A percentile compares a stretch with the other conserved stretches of the same genome.
These are phyloP conservation scores for Mobula birostris DNA, from an alignment of 2,113 vertebrate species.

Conservation along the genomic window DNA sequence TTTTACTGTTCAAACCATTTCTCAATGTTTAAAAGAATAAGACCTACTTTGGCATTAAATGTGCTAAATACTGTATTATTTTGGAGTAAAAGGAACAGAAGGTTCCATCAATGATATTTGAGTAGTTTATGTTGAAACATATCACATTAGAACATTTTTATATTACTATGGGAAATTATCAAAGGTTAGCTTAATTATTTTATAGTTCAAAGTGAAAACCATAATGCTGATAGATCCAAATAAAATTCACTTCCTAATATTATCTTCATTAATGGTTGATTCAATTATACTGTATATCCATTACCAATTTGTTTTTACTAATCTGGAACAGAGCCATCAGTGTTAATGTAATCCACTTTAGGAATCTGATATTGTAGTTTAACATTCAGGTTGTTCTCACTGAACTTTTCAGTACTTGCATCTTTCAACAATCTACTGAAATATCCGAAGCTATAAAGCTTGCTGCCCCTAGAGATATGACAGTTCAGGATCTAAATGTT, in stretches of 20 bases:
- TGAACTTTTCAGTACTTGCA: too few species aligned
- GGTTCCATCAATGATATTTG: not conserved
- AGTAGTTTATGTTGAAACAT: not conserved
- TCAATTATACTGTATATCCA: not conserved
- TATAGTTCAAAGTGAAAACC: not conserved
- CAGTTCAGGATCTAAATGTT: too few species aligned
- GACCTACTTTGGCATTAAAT: not conserved
- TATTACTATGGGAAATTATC: too few species aligned
- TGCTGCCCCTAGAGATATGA: too few species aligned
- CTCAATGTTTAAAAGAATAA: not conserved
- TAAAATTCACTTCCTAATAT: not conserved
- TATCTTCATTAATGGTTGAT: not conserved
- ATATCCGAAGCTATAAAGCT: too few species aligned
- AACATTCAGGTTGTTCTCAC: too few species aligned
- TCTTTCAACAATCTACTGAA: too few species aligned
- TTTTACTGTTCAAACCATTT: not conserved
- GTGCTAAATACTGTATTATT: not conserved
- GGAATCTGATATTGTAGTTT: too few species aligned
- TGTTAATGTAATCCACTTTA: not conserved
- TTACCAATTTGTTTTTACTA: not conserved
- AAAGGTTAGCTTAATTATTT: not conserved
- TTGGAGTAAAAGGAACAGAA: not conserved
- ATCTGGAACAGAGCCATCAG: not conserved
- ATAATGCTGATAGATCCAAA: not conserved
- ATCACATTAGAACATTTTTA: not conserved